These are phyloP conservation scores for Drosophila funebris DNA, from an alignment of 1,140 invertebrate species.

Conservation along the genomic window DNA sequence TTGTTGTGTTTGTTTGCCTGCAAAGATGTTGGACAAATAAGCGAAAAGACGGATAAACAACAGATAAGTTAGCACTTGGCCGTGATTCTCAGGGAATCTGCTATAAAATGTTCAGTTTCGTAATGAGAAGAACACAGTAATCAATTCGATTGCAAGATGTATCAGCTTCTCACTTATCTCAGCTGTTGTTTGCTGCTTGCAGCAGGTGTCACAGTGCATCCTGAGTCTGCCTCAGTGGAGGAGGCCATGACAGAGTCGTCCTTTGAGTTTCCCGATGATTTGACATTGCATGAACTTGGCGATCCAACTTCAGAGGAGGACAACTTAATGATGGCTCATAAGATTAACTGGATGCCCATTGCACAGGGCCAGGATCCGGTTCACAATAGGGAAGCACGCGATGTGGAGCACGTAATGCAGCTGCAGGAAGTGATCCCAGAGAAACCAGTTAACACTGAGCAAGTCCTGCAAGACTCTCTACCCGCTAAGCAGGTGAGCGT, in stretches of 20 bases:
- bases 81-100: slow-evolving; percentile 18
- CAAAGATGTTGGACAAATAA: slow-evolving; percentile 37
- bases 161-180: slow-evolving; percentile 23
- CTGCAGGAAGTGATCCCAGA: too few species aligned
- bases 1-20: slow-evolving; percentile 34
- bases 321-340: slow-evolving; percentile 17
- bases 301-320: slow-evolving; percentile 12
- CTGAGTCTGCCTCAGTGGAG: background rate
- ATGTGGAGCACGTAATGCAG: background rate
- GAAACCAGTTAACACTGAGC: too few species aligned
- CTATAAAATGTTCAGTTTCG: slow-evolving; percentile 50
- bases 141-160: slow-evolving; percentile 47
- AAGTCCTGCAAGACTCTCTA: background rate
- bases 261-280: slow-evolving; percentile 24
- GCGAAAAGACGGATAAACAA: slow-evolving; percentile 16
- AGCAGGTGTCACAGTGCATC: slow-evolving; percentile 5
- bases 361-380: background rate
- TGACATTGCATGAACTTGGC: slow-evolving; percentile 8
- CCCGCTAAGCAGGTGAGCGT: too few species aligned
- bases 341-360: slow-evolving; percentile 51
- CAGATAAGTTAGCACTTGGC: slow-evolving; percentile 43
- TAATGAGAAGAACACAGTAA: slow-evolving; percentile 29
- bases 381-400: slow-evolving; percentile 1
- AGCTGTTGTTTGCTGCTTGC: slow-evolving; percentile 44
- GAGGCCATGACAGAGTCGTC: background rate